Evolutionary conservation across 1,140 invertebrate genomes (phyloP), one percentile per base, ranked within the genome.

Genomic region (Lepidotrigona ventralis): DNA sequence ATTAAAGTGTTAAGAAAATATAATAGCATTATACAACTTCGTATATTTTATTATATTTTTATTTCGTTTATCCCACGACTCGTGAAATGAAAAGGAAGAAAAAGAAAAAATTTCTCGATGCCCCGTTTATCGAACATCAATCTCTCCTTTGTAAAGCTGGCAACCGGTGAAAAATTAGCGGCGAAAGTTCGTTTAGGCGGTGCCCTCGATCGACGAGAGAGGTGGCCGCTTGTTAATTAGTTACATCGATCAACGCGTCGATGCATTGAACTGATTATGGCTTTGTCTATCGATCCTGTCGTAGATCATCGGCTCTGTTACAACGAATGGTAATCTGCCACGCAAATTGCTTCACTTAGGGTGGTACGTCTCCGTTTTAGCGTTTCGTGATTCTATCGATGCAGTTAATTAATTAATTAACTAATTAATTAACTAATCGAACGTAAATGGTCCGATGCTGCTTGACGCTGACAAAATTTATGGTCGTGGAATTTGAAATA

Each of bases 221-320:
- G 54, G 14, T 23, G 29, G 39, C 14, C 46, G n/a, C n/a, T 64
- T n/a, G 53, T 81, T 73, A 81, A 81, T 81, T 66, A 69, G 26
- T 81, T 53, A 81, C 19, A 33, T 68, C 14, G 72, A 81, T 81
- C 79, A 81, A 81, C 70, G 19, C 14, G 71, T 66, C 29, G 60
- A 75, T 76, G 33, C 12, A 64, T 26, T 1, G 29, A 29, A 81
- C 39, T 75, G 19, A 54, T 72, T 81, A n/a, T n/a, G 60, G 23
- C 4, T 19, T 29, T 15, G 26, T 26, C 23, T 75, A 74, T 81
- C 70, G 79, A 74, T 75, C 26, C 33, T 19, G 51, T 74, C 71
- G 17, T 74, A 66, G 71, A 81, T 81, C 64, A 66, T 74, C 60
- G n/a, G 29, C 46, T 53, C 29, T n/a, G 60, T 29, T 39, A 56